Base-by-base conservation (phyloP, 1,140 invertebrate species). In the Pygmarrhopalites habei region DNA sequence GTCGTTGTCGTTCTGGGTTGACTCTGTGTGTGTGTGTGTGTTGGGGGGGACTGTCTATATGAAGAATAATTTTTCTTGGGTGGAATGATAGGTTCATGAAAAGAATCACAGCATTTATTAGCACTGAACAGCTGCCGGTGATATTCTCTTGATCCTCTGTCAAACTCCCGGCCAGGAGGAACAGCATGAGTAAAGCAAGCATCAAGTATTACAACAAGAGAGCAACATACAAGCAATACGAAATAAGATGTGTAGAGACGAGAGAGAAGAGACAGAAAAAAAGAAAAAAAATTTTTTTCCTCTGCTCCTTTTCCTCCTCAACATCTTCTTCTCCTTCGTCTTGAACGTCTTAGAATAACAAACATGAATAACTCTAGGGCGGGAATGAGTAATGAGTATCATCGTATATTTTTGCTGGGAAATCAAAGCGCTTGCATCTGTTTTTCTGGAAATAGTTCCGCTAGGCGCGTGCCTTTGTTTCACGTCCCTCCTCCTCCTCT, bases 381-480 rank as follows among this genome's bases (percentile, higher is more conserved):
- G 49, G 49, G 49, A 26, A 52, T 52, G 49, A 52, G 49, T 52
- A 52, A 52, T 52, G 49, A 52, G 49, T 52, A 52, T 52, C 49
- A 52, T 52, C 23, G 49, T 52, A 52, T 52, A 52, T 26, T 52
- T 52, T 52, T 52, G 23, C 49, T 52, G 23, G 25, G 28, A 52
- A 52, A 52, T 52, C 49, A 52, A 52, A 52, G 49, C 49, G 14
- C 25, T 52, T 52, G 23, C 49, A 52, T 52, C 49, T 52, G 49
- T 52, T 52, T 49, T 49, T 52, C 49, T 52, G 25, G 49, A 52
- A 52, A 52, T 52, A 49, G 46, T 49, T 49, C 46, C 46, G 46
- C n/a, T n/a, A n/a, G n/a, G n/a, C n/a, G n/a, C n/a, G n/a, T n/a
- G n/a, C n/a, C n/a, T n/a, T n/a, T n/a, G n/a, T n/a, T n/a, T n/a